These are phyloP conservation scores for Latrodectus elegans DNA, from an alignment of 2,888 invertebrate species.

Conservation along the genomic window DNA sequence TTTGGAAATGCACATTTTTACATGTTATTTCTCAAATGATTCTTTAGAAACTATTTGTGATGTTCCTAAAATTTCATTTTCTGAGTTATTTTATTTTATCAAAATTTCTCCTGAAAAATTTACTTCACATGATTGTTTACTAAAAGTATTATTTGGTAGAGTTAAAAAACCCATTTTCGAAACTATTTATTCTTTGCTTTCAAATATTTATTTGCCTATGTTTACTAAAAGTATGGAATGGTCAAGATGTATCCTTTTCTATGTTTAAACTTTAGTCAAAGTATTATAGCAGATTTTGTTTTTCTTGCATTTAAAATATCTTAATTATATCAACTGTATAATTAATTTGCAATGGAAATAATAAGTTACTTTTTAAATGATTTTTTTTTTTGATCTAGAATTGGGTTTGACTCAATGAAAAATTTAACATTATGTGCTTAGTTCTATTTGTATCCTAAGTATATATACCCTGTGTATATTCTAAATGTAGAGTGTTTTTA, in stretches of 20 bases:
- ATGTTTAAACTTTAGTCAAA: too few species aligned
- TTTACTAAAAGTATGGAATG: conserved; percentile 40
- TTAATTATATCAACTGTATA: too few species aligned
- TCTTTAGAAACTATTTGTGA: conserved; percentile 4
- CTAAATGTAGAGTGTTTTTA: too few species aligned
- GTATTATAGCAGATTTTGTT: too few species aligned
- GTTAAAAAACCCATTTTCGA: conserved; percentile 45
- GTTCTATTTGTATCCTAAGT: too few species aligned
- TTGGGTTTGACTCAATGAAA: too few species aligned
- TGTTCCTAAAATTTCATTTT: conserved; percentile 21
- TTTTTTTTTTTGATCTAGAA: too few species aligned
- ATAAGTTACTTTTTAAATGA: too few species aligned
- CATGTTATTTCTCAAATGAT: conserved; percentile 30
- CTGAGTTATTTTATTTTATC: conserved; percentile 43
- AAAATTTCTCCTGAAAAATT: conserved; percentile 43
- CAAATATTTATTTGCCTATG: conserved; percentile 41
- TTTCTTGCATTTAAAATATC: too few species aligned
- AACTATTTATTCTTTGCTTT: conserved; percentile 35
- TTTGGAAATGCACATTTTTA: conserved; percentile 23
- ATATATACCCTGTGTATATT: too few species aligned
- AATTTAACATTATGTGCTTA: too few species aligned
- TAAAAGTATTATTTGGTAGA: conserved; percentile 42
- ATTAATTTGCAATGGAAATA: too few species aligned
- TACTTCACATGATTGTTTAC: conserved; percentile 13
- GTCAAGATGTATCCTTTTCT: conserved; percentile 65